phyloP scores from a whole-genome alignment of 2,797 vertebrate species.

The Sebastes itinus region DNA sequence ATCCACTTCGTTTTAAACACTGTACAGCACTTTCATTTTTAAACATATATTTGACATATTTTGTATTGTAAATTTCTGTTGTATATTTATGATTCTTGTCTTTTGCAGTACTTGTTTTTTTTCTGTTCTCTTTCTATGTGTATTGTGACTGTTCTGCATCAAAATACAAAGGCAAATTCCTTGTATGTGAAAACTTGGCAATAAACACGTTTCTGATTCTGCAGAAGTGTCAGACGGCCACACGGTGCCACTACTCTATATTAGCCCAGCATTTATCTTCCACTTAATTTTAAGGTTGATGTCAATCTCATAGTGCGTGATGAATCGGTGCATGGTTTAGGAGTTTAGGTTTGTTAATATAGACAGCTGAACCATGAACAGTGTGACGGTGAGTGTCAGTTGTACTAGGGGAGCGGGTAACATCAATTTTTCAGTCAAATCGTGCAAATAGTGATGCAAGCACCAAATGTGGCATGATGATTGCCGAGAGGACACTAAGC shows the following conservation, averaged over 20 bases:
- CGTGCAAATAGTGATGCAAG: too few species aligned
- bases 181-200: not conserved
- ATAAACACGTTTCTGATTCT: not conserved
- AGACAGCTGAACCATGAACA: not conserved
- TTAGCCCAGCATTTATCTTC: not conserved
- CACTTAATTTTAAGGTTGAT: not conserved
- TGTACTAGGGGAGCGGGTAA: slow-evolving; percentile 39
- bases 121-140: not conserved
- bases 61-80: not conserved
- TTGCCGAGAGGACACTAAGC: too few species aligned
- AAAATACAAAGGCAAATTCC: not conserved
- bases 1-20: not conserved
- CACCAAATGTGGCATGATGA: too few species aligned
- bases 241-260: not conserved
- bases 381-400: not conserved
- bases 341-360: not conserved
- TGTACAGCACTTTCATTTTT: not conserved
- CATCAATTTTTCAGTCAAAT: too few species aligned
- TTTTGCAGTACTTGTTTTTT: not conserved
- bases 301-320: not conserved
- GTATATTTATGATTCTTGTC: not conserved
- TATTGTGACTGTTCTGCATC: not conserved
- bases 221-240: not conserved
- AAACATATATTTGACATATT: not conserved
- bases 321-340: too few species aligned